Evolutionary conservation across 2,888 invertebrate species (phyloP), one percentile per base, ranked within the genome.

Genomic region (Chromoteleia sp.): DNA sequence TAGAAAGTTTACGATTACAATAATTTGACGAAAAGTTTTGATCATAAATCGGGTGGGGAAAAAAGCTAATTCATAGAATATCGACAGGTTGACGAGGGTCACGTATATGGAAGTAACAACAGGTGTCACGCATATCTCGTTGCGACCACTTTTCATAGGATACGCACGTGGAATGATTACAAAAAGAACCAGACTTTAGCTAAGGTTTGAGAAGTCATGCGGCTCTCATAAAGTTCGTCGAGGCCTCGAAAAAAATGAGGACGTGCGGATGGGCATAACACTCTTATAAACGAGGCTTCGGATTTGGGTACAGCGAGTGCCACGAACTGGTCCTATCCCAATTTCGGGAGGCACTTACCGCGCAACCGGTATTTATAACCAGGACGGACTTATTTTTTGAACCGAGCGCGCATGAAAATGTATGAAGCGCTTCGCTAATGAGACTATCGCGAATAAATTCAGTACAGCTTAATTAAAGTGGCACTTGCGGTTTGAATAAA

Each of bases 171-270:
- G 45, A 73, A 78, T 78, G 65, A 59, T 78, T 78, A 73, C 65
- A 52, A 78, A 67, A 73, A 78, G 52, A 52, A 48, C 14, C 65
- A 50, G 71, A 52, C 56, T 65, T 78, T 71, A 48, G 78, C 56
- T 84, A 86, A 86, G 84, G 85, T 87, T 85, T 87, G 86, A 87
- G 86, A 88, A 88, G 87, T 86, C 88, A 86, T 85, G 85, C 84
- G 85, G 86, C 71, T 83, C 84, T 82, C 84, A 86, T 59, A 65
- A 84, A 85, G 84, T 84, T 84, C 83, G 45, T 4, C 79, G 79
- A 83, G 83, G 83, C 82, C 83, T 70, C 82, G 81, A 86, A 88
- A 87, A 87, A 87, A 89, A 88, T 89, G 89, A 88, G 89, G 89
- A 87, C 89, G 88, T 85, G 83, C 87, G 86, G 82, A 80, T 80